Conservation (phyloP, 2,797 vertebrate species). For the Ispidina picta region DNA sequence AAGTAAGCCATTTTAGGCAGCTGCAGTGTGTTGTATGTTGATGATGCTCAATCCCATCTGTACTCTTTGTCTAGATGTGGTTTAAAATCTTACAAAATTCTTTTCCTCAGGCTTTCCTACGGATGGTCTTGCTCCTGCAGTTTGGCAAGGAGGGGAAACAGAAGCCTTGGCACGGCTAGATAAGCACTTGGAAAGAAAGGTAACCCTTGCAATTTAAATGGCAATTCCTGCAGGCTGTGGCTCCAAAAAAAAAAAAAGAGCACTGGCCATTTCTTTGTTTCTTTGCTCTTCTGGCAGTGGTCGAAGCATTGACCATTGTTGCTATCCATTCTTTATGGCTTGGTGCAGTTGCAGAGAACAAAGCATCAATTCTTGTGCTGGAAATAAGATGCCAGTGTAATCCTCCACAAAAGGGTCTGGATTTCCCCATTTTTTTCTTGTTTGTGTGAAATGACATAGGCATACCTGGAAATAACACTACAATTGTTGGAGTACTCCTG, state of each 20-base stretch:
- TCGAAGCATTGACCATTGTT: background rate
- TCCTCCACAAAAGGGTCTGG: too few relatives aligned
- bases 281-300: background rate
- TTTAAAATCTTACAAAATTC: constrained; percentile 15
- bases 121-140: constrained; percentile 80
- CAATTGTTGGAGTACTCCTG: background rate
- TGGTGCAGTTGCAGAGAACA: too few relatives aligned
- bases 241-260: background rate
- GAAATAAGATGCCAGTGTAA: too few relatives aligned
- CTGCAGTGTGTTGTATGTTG: background rate
- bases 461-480: too few relatives aligned
- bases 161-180: constrained; percentile 92
- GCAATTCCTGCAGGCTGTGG: background rate
- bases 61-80: background rate
- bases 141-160: constrained; percentile 93
- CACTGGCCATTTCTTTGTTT: background rate
- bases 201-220: constrained; percentile 46
- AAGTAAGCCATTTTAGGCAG: background rate
- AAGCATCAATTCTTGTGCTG: too few relatives aligned
- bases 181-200: constrained; percentile 96
- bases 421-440: too few relatives aligned
- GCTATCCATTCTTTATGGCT: too few relatives aligned
- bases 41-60: background rate
- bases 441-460: too few relatives aligned
- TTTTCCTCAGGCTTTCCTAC: constrained; percentile 87